Conservation (phyloP, 2,888 invertebrate genomes). For the Mycogona germanica region DNA sequence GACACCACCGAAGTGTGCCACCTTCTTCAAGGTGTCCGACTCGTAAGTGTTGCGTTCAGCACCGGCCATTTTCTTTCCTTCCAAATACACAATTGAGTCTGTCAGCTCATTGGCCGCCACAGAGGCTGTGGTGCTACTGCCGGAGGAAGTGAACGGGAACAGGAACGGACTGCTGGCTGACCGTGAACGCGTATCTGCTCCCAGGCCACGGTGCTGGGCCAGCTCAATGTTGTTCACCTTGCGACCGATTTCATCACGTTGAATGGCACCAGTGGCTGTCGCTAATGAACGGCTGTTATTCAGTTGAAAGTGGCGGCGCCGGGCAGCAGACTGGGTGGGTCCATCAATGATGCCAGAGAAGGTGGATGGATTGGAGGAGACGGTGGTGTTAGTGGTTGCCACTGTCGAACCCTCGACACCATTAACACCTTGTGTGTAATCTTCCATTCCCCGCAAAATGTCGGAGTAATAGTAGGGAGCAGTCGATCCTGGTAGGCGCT, state of each 20-base stretch:
- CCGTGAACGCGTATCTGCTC: constrained; percentile 6
- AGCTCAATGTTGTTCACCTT: constrained; percentile 25
- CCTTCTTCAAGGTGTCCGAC: constrained; percentile 32
- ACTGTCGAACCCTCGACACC: background rate
- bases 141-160: background rate
- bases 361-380: background rate
- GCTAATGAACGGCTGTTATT: constrained; percentile 11
- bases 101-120: constrained; percentile 14
- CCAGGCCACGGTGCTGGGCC: constrained; percentile 32
- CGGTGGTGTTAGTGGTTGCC: background rate
- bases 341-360: background rate
- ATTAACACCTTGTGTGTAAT: constrained; percentile 6
- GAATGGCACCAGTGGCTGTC: background rate
- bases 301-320: background rate
- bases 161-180: too few relatives aligned
- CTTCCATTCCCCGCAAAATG: constrained; percentile 34
- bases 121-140: background rate
- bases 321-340: background rate
- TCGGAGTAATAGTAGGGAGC: constrained; percentile 85
- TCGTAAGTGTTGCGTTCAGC: constrained; percentile 61
- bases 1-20: background rate
- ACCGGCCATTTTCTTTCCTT: constrained; percentile 33
- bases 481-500: constrained; percentile 34
- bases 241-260: constrained; percentile 24
- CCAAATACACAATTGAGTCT: constrained; percentile 17